Percentiles rank a stretch among this genome's conserved stretches.
phyloP scores from a whole-genome alignment of 1,140 invertebrate genomes.

The Vanessa atalanta region DNA sequence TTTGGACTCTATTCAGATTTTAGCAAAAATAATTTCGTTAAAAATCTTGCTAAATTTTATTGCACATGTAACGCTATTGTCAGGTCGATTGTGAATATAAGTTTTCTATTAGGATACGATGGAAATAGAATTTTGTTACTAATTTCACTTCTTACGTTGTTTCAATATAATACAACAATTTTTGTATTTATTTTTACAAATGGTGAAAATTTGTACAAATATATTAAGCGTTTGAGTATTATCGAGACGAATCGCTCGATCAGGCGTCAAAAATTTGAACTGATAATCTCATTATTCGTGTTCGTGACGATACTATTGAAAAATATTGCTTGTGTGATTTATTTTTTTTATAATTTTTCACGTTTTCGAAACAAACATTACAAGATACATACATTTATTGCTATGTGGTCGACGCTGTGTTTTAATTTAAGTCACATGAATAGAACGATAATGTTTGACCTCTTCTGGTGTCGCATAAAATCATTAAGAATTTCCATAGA shows the following conservation, averaged over 20 bases:
- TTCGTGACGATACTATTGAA: neutral
- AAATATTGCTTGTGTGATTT: neutral
- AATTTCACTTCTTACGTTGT: neutral
- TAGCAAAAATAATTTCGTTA: neutral
- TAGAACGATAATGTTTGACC: conserved; percentile 28
- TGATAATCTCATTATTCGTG: neutral
- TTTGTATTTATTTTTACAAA: neutral
- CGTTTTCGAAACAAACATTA: no score
- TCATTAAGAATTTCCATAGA: conserved; percentile 13
- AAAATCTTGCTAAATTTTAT: neutral
- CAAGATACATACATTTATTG: neutral
- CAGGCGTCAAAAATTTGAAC: neutral
- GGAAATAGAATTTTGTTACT: neutral
- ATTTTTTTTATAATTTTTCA: neutral
- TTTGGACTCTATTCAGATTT: neutral
- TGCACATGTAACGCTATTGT: neutral
- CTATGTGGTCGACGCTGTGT: neutral
- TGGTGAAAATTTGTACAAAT: conserved; percentile 1
- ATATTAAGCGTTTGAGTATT: neutral
- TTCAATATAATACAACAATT: neutral
- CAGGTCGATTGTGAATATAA: neutral
- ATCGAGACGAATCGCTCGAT: neutral
- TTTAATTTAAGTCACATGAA: conserved; percentile 14
- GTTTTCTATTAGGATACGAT: neutral
- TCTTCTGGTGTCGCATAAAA: conserved; percentile 21